Base-by-base conservation (phyloP, 2,113 vertebrate species). In the Anhinga anhinga region DNA sequence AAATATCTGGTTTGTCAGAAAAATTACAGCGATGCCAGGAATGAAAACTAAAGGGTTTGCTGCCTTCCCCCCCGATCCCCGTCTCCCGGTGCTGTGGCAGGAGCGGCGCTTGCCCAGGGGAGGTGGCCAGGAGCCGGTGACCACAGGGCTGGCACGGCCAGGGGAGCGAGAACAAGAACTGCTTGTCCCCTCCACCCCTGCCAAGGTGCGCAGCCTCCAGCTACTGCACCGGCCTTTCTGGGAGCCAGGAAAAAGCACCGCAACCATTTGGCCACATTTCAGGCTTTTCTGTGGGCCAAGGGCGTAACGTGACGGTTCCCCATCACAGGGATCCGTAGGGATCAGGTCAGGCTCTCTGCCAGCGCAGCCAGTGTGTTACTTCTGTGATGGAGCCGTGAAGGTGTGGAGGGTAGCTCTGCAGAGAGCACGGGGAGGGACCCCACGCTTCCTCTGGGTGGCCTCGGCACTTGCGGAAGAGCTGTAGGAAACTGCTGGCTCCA, bases 401-500 rank as follows among this genome's bases (percentile, higher is more conserved):
- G 20, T 12, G 36, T 26, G 23, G 61, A 26, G 27, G n/a, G 66
- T 3, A 8, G 50, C 40, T 30, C 30, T 23, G 12, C 58, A 30
- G 65, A 10, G 55, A 27, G 66, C 56, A 9, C 4, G 1, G 18
- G n/a, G 14, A n/a, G 32, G 17, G 40, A 44, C 1, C 17, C 76
- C 2, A 3, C 5, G 34, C 38, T 55, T 23, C 49, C 40, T 40
- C 50, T 8, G 20, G 20, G 56, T 34, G 36, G 7, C 25, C 52
- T 58, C 3, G 2, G 30, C 42, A 5, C 49, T 36, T 4, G 0
- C 34, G 40, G 40, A 18, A 47, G 10, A 47, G 70, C 27, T 27
- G 1, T 1, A 23, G 59, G 59, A 36, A 32, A 3, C n/a, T 3
- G 25, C 34, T 27, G 17, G 22, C 6, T 26, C 27, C 1, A 2